Evolutionary conservation across 2,888 invertebrate genomes (phyloP), one percentile per base, ranked within the genome.

Genomic region (Norana najaformis): DNA sequence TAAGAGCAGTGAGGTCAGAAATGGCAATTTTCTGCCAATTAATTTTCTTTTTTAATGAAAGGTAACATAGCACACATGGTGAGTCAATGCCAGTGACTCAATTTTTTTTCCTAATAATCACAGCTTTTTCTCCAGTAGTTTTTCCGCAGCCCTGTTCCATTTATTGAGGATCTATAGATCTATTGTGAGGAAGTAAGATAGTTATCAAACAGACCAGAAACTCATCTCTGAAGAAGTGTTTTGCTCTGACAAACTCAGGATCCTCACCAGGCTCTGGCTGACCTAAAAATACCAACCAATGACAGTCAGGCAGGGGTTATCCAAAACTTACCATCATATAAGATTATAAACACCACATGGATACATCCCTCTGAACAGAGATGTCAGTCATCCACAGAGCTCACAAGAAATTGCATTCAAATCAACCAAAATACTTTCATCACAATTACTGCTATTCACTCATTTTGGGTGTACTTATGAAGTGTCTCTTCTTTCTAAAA

Each of bases 171-270:
- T n/a, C n/a, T n/a, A n/a, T n/a, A n/a, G n/a, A n/a, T n/a, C n/a
- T n/a, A n/a, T n/a, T n/a, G 23, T 41, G 47, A 23, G 47, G 47
- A 47, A 47, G 47, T 47, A 23, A 47, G 47, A 69, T 11, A 16
- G 30, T n/a, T 16, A n/a, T 36, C n/a, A 16, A 85, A 85, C 35
- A 36, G 95, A 99, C 99, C 96, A 99, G 97, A 96, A 99, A 99
- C 96, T 99, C 99, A 96, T 99, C 99, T 95, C 99, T 96, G 95
- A 99, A 99, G 96, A 99, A 99, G 97, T 99, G 99, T 97, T 99
- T 99, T 96, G 99, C 99, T 96, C 98, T 96, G 95, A 98, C 97
- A 94, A 99, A 99, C 95, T 99, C 98, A 53, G 95, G 94, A 92
- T 96, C 95, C 93, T 96, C 96, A 47, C 94, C 94, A 69, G 95